phyloP scores from a whole-genome alignment of 2,797 vertebrate genomes.

The Lutjanus argentimaculatus region DNA sequence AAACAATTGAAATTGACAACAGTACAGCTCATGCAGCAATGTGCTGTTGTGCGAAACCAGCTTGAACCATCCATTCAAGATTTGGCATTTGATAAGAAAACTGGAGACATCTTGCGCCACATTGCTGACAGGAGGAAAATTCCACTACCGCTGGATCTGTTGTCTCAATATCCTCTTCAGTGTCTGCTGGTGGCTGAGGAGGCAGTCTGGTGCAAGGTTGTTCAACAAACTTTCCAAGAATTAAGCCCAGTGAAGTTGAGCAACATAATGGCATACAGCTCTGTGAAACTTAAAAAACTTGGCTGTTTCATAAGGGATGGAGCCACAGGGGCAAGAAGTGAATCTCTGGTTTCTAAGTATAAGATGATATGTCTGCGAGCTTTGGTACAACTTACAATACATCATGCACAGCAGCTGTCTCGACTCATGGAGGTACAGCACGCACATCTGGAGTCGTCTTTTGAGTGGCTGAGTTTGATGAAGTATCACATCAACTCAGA shows the following conservation, averaged over 20 bases:
- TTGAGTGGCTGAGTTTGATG: constrained; percentile 90
- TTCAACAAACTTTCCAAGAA: constrained; percentile 74
- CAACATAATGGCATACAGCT: constrained; percentile 61
- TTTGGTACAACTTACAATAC: constrained; percentile 83
- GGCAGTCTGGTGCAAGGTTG: constrained; percentile 78
- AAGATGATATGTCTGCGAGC: constrained; percentile 71
- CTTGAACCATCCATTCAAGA: constrained; percentile 40
- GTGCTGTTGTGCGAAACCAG: constrained; percentile 72
- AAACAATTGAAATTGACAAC: constrained; percentile 79
- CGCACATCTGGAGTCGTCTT: constrained; percentile 79
- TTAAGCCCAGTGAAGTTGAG: constrained; percentile 51
- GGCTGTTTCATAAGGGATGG: constrained; percentile 67
- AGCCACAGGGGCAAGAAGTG: constrained; percentile 48
- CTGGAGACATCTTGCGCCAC: not conserved
- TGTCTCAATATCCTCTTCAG: constrained; percentile 87
- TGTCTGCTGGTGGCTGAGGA: constrained; percentile 90
- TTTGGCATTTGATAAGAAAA: not conserved
- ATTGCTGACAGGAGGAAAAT: constrained; percentile 7
- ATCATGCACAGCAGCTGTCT: constrained; percentile 83
- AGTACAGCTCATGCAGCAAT: constrained; percentile 75
- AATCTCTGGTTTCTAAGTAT: constrained; percentile 55
- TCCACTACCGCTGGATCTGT: constrained; percentile 60
- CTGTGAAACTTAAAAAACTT: constrained; percentile 80
- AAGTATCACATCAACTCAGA: constrained; percentile 85
- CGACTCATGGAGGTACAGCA: constrained; percentile 76